Evolutionary conservation across 2,888 invertebrate genomes (phyloP), one percentile per base, ranked within the genome.

Genomic region (Hedya salicella): DNA sequence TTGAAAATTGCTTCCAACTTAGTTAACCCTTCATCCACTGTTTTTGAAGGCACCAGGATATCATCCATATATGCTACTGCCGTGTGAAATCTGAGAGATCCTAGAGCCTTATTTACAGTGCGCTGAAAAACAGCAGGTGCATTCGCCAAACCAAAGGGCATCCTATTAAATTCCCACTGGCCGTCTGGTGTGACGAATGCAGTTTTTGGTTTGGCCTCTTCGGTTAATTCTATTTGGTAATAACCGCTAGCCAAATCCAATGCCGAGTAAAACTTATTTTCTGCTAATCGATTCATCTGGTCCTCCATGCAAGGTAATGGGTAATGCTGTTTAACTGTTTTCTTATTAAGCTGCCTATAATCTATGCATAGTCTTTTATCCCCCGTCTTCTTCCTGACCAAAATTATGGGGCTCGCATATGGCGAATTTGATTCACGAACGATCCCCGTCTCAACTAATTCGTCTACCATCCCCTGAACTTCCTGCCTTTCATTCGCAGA

Each of bases 271-370:
- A 25, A 57, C 1, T 13, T 6, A 57, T 64, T 17, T 0, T 32
- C 63, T 8, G 63, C 16, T n/a, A 63, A 4, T 16, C 57, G 49
- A 30, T 67, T 62, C 52, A 67, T 48, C 14, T 62, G 62, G 16
- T 67, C 67, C 11, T 67, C 57, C 21, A 67, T 62, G 9, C 49
- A 19, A 9, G 67, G 67, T 14, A 67, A 40, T 9, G 67, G 67
- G 13, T 68, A 63, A 9, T 59, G 62, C 13, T 68, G 54, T 14
- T 68, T 68, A 16, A 46, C 39, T 1, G 68, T 63, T 14, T 57
- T 63, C 2, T 36, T 17, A 49, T 63, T 68, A 57, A n/a, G n/a
- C n/a, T n/a, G n/a, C n/a, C n/a, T n/a, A n/a, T n/a, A n/a, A n/a
- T n/a, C n/a, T n/a, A n/a, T n/a, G n/a, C n/a, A n/a, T n/a, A n/a